phyloP scores from a whole-genome alignment of 2,113 vertebrate genomes.

The Odocoileus virginianus region DNA sequence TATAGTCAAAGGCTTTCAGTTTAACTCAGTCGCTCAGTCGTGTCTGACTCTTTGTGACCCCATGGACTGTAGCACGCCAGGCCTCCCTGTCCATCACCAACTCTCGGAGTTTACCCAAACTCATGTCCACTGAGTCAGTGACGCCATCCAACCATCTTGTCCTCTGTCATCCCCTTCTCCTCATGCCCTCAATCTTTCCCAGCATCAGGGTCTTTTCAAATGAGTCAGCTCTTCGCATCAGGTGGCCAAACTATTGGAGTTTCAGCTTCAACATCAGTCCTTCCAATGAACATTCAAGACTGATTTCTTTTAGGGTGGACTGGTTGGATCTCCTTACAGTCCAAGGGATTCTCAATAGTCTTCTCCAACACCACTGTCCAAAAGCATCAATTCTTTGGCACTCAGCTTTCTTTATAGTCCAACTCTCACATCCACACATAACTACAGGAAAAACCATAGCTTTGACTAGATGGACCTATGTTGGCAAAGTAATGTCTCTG shows the following conservation, averaged over 20 bases:
- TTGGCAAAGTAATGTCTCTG: background rate
- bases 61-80: background rate
- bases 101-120: background rate
- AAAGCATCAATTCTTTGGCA: background rate
- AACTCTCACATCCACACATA: background rate
- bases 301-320: background rate
- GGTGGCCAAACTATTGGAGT: background rate
- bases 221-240: background rate
- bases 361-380: background rate
- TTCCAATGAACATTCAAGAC: background rate
- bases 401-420: background rate
- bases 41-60: background rate
- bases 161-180: background rate
- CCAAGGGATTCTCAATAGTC: background rate
- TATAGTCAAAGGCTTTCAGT: background rate
- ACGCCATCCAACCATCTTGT: background rate
- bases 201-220: background rate
- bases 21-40: background rate
- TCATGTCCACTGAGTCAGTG: background rate
- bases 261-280: background rate
- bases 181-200: background rate
- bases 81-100: background rate
- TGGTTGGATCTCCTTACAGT: background rate
- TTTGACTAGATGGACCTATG: background rate
- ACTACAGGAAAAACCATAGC: background rate